Conservation (phyloP, 2,113 vertebrate genomes). For the Paramisgurnus dabryanus region DNA sequence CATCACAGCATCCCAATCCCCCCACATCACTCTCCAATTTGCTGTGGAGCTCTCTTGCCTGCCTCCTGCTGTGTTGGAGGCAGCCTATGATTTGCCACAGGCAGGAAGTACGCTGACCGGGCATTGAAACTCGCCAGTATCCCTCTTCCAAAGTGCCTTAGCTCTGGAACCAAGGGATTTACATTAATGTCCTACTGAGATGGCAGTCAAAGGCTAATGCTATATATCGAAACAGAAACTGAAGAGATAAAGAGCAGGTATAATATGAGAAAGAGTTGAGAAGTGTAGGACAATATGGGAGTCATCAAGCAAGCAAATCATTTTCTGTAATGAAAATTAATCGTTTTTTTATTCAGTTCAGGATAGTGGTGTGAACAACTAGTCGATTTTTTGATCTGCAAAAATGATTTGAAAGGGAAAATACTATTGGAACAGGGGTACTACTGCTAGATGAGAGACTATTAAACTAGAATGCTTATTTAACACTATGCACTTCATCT, state of each 20-base stretch:
- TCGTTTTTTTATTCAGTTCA: not conserved
- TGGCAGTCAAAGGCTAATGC: constrained; percentile 10
- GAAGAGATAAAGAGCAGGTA: not conserved
- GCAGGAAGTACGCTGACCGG: constrained; percentile 37
- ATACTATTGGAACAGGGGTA: too few species aligned
- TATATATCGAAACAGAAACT: not conserved
- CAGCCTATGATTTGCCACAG: constrained; percentile 46
- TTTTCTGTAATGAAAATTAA: constrained; percentile 17
- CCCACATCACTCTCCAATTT: constrained; percentile 5
- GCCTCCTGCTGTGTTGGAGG: constrained; percentile 45
- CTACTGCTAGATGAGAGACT: too few species aligned
- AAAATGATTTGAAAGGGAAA: not conserved
- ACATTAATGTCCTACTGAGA: constrained; percentile 23
- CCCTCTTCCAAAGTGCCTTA: constrained; percentile 18
- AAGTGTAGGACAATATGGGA: not conserved
- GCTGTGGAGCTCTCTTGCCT: constrained; percentile 31
- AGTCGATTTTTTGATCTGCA: not conserved
- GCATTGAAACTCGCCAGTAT: constrained; percentile 28
- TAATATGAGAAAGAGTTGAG: not conserved
- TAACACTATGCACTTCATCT: too few species aligned
- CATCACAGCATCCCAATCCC: not conserved
- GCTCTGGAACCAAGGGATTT: constrained; percentile 31
- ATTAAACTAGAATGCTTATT: too few species aligned
- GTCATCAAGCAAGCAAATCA: not conserved
- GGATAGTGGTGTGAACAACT: not conserved